Base-by-base conservation (phyloP, 2,797 vertebrate genomes). In the Mormyrus hasselquistii region DNA sequence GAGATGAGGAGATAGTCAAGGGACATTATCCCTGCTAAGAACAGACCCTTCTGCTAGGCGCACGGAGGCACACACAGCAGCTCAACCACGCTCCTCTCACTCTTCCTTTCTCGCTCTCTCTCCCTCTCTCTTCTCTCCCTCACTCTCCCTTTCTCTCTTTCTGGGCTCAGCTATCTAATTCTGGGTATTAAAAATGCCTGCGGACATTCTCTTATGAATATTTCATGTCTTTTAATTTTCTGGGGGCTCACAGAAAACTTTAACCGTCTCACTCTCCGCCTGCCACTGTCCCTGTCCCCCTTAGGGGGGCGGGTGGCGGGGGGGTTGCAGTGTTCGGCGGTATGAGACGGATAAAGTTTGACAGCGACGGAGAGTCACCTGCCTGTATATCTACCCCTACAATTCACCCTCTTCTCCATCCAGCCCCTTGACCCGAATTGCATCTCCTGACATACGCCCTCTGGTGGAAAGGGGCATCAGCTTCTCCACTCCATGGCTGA, bases 221-320 rank as follows among this genome's bases (percentile, higher is more conserved):
- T 94, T 94, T 94, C 90, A 95, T 94, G 91, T 55, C 88, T 91
- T 94, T 93, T 90, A 90, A 92, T 94, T 93, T 93, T 93, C 87
- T 88, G 12, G 69, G 6, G 86, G 85, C 89, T 91, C 90, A 91
- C 89, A 91, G 91, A 86, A 86, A 90, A 92, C 90, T 94, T 92
- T 93, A 89, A 90, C 89, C 91, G 90, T 76, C 49, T 90, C 53
- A 91, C 90, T 87, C 90, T 87, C 84, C 29, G 29, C 62, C 90
- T 87, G 86, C 52, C 84, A 89, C 86, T 88, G 76, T 91, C 89
- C 85, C 88, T 52, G n/a, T 65, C 62, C 62, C 25, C 62, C 62
- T 65, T 65, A 29, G 84, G 84, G 84, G 65, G 65, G 65, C 0
- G 25, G 50, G 25, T 25, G 19, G 29, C 4, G n/a, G 49, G 49